These are phyloP conservation scores for Henicopernis longicauda DNA, from an alignment of 2,113 vertebrate genomes.

Conservation along the genomic window DNA sequence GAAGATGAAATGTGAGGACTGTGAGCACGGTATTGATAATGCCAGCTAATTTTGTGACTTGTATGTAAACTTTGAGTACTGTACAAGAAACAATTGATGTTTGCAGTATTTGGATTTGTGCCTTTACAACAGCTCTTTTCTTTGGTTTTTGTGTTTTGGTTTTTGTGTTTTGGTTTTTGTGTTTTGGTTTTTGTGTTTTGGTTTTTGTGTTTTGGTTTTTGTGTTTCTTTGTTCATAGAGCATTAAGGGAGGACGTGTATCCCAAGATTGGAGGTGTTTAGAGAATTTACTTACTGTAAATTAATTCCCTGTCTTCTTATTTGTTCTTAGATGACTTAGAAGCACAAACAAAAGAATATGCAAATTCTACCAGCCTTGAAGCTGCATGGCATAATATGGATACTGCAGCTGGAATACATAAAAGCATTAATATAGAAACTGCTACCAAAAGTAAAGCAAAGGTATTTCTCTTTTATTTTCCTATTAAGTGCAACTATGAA, in stretches of 20 bases:
- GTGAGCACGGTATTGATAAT: background rate
- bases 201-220: too few species aligned
- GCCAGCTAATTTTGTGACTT: background rate
- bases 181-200: too few species aligned
- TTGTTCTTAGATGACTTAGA: conserved; percentile 73
- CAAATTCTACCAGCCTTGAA: conserved; percentile 46
- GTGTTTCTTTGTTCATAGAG: too few species aligned
- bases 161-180: too few species aligned
- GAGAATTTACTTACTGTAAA: background rate
- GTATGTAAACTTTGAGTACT: background rate
- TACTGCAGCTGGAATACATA: background rate
- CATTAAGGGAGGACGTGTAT: background rate
- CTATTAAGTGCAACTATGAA: background rate
- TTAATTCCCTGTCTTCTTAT: background rate
- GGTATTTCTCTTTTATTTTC: conserved; percentile 28
- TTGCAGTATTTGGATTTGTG: background rate
- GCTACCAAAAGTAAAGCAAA: background rate
- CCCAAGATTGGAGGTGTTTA: background rate
- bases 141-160: too few species aligned
- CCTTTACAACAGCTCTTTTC: background rate
- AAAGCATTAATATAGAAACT: conserved; percentile 9
- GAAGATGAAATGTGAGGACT: background rate
- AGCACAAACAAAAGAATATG: conserved; percentile 59
- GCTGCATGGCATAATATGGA: conserved; percentile 16
- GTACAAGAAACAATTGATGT: background rate